phyloP scores from a whole-genome alignment of 2,113 vertebrate species.

The Microcebus murinus region DNA sequence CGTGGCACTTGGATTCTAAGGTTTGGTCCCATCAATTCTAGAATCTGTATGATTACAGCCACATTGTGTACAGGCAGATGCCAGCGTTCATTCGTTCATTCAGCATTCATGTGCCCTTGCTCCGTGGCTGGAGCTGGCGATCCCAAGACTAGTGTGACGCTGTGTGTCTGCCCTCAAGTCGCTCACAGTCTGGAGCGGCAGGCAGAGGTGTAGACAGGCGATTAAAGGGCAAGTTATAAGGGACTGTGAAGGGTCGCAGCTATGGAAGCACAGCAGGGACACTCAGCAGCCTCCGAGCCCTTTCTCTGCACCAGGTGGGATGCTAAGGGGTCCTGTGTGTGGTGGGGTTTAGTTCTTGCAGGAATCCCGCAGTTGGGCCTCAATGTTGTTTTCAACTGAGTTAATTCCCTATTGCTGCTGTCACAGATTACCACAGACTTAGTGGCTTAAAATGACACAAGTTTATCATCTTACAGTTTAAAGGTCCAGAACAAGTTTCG shows the following conservation, averaged over 20 bases:
- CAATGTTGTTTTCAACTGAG: background rate
- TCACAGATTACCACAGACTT: background rate
- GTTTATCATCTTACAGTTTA: background rate
- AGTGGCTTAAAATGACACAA: background rate
- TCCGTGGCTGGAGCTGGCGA: background rate
- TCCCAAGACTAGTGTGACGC: background rate
- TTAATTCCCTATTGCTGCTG: background rate
- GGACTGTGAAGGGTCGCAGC: background rate
- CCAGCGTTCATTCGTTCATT: background rate
- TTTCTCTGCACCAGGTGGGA: background rate
- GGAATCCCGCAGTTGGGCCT: background rate
- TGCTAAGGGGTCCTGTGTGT: background rate
- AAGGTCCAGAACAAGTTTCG: background rate
- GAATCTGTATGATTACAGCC: background rate
- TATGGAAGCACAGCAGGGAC: background rate
- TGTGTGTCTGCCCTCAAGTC: background rate
- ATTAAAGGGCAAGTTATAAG: background rate
- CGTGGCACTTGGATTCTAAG: background rate
- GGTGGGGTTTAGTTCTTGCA: background rate
- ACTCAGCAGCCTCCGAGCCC: rapidly evolving
- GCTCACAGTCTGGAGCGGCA: background rate
- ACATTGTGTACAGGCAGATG: background rate
- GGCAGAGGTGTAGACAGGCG: background rate
- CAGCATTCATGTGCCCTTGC: background rate
- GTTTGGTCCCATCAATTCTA: background rate